Conservation (phyloP, 2,888 invertebrate species). For the Euplagia quadripunctaria region DNA sequence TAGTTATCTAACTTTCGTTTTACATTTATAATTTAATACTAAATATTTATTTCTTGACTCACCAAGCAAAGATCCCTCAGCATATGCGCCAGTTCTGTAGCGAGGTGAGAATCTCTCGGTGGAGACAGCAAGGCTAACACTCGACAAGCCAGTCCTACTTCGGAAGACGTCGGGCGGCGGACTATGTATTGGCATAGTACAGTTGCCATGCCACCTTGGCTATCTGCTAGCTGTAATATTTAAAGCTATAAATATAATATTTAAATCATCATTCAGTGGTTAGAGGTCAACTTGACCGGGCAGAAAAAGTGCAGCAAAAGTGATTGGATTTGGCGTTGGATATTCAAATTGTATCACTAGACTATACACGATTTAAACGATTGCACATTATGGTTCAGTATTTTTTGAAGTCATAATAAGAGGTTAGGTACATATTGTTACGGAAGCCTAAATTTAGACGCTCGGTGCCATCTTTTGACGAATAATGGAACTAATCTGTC, state of each 20-base stretch:
- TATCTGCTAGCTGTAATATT: slow-evolving; percentile 69
- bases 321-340: too few species aligned
- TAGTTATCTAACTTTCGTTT: too few species aligned
- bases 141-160: slow-evolving; percentile 74
- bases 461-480: too few species aligned
- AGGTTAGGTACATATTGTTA: too few species aligned
- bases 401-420: too few species aligned
- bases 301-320: background rate
- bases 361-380: too few species aligned
- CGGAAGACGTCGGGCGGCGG: slow-evolving; percentile 65
- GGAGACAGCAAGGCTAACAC: slow-evolving; percentile 79
- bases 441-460: too few species aligned
- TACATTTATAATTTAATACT: background rate
- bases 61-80: slow-evolving; percentile 69
- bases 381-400: too few species aligned
- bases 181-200: slow-evolving; percentile 69
- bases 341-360: too few species aligned
- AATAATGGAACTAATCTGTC: too few species aligned
- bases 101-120: slow-evolving; percentile 72
- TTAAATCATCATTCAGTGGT: background rate
- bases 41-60: slow-evolving; percentile 27
- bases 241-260: background rate
- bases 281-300: background rate
- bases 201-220: slow-evolving; percentile 80
- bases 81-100: slow-evolving; percentile 67